phyloP scores from a whole-genome alignment of 2,797 vertebrate species.

The Calcarius lapponicus region DNA sequence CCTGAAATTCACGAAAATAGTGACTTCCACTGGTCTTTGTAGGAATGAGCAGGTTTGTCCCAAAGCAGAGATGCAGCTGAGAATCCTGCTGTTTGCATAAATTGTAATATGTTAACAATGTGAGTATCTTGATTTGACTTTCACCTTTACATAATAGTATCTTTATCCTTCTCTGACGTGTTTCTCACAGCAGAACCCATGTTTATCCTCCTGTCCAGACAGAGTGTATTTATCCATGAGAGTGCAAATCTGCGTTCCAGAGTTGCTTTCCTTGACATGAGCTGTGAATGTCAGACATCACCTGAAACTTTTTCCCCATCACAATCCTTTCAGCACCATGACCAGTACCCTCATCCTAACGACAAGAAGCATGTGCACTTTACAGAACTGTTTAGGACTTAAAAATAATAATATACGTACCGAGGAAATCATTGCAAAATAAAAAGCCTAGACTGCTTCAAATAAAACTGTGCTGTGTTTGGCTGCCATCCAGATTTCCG shows the following conservation, averaged over 20 bases:
- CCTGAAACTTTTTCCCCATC: not conserved
- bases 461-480: constrained; percentile 20
- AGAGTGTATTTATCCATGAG: not conserved
- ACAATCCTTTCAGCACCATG: constrained; percentile 28
- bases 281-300: not conserved
- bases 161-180: not conserved
- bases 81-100: not conserved
- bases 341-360: not conserved
- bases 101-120: not conserved
- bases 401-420: not conserved
- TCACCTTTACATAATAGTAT: not conserved
- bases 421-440: not conserved
- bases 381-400: not conserved
- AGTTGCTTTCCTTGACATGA: not conserved
- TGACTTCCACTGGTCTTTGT: not conserved
- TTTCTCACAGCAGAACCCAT: not conserved
- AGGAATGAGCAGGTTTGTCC: not conserved
- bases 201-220: not conserved
- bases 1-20: not conserved
- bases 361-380: fast-evolving
- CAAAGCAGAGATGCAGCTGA: not conserved
- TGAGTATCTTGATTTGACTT: not conserved
- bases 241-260: fast-evolving
- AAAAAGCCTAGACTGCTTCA: not conserved
- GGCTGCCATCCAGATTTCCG: constrained; percentile 14